Evolutionary conservation across 1,140 invertebrate genomes (phyloP).

Genomic region (Heliconius congener): DNA sequence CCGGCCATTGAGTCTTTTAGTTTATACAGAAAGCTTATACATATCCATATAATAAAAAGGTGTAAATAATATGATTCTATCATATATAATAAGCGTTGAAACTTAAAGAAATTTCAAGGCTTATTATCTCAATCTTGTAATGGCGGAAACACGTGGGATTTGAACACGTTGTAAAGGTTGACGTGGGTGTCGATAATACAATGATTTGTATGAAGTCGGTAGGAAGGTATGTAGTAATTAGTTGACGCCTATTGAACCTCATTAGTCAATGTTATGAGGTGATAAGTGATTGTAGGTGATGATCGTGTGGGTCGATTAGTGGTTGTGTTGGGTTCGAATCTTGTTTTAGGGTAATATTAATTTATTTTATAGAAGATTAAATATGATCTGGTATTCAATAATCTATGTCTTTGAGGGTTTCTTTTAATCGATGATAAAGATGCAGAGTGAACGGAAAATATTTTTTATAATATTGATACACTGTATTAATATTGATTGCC

Average conservation of each 20-base stretch:
- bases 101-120: not conserved
- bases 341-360: not conserved
- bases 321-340: not conserved
- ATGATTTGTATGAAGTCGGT: not conserved
- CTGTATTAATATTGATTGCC: too few relatives aligned
- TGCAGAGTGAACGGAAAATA: too few relatives aligned
- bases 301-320: not conserved
- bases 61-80: not conserved
- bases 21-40: too few relatives aligned
- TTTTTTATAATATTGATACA: too few relatives aligned
- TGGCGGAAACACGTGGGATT: constrained; percentile 30
- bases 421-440: too few relatives aligned
- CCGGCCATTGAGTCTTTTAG: too few relatives aligned
- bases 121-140: constrained; percentile 14
- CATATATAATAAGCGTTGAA: too few relatives aligned
- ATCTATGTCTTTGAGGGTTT: too few relatives aligned
- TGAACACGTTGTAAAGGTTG: constrained; percentile 14
- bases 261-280: constrained; percentile 1
- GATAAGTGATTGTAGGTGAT: not conserved
- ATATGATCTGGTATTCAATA: too few relatives aligned
- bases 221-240: not conserved
- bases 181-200: constrained; percentile 19
- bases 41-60: not conserved
- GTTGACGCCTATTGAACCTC: not conserved
- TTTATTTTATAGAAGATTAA: too few relatives aligned